Evolutionary conservation across 2,797 vertebrate species (phyloP).

Genomic region (Eulemur albifrons): DNA sequence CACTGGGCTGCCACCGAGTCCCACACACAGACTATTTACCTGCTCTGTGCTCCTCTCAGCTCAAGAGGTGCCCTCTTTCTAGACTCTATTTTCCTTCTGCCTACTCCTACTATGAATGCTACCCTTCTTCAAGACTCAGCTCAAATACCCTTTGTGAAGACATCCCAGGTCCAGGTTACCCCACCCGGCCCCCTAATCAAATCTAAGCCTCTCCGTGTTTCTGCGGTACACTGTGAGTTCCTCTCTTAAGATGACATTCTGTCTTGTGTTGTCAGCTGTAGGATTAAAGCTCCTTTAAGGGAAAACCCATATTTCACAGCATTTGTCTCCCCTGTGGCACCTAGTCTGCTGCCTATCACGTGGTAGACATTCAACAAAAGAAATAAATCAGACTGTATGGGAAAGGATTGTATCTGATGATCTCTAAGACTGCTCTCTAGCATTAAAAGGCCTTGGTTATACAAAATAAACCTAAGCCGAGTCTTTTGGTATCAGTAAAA

Average conservation of each 20-base stretch:
- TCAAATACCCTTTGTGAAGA: neutral
- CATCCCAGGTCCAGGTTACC: neutral
- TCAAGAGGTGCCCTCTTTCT: neutral
- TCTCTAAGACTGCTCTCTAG: neutral
- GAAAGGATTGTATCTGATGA: neutral
- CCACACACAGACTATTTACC: neutral
- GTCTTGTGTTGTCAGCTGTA: neutral
- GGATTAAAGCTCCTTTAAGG: neutral
- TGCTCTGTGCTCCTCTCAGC: neutral
- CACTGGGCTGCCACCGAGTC: neutral
- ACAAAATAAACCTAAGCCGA: neutral
- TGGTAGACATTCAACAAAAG: neutral
- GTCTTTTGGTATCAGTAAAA: neutral
- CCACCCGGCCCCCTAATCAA: neutral
- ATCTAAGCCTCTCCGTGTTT: rapidly evolving
- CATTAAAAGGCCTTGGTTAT: neutral
- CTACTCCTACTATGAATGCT: neutral
- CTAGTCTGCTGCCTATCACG: neutral
- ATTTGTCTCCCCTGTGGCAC: neutral
- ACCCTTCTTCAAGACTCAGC: neutral
- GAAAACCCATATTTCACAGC: neutral
- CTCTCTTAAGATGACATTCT: neutral
- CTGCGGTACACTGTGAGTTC: neutral
- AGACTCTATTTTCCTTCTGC: neutral
- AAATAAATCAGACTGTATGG: neutral